Base-by-base conservation (phyloP, 2,113 vertebrate genomes). In the Larimichthys polyactis region DNA sequence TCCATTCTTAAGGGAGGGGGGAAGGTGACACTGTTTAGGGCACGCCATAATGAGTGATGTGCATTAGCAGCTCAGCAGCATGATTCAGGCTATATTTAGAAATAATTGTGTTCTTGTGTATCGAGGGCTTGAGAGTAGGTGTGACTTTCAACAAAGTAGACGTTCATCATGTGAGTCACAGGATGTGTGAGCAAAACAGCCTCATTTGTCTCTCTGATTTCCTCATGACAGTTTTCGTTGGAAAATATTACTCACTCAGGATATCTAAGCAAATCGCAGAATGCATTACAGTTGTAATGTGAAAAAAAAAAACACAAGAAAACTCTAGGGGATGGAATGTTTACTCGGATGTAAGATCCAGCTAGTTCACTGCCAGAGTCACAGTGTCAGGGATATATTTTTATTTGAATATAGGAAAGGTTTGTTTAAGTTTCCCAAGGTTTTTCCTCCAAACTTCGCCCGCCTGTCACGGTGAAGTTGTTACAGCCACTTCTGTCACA, bases 11-110 rank as follows among this genome's bases (percentile, higher is more conserved):
- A 57, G 44, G 7, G 6, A 63, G 54, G 49, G 49, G 32, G 22
- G 27, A 82, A 82, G 43, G 54, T 65, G 78, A 76, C 62, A 66
- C 36, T 67, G n/a, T 51, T n/a, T 74, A 14, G 70, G 70, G 52
- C 60, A 67, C 86, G 81, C 60, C 73, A 82, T 91, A 87, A 90
- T 91, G 89, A 93, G 82, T 92, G 90, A 94, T 92, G 85, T 85
- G 52, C 79, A 77, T 91, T 88, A 68, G 77, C 36, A 17, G 27
- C 78, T 85, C 58, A 84, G 66, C 63, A 79, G 76, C 64, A 24
- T 71, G 86, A 82, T 65, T 36, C 43, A 4, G 22, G 64, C 86
- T 92, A 91, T 88, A 86, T 89, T 89, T 92, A 89, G 86, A 86
- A 40, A 48, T 77, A 75, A 81, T 87, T 85, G 74, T 79, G 70